Percentiles rank a stretch among this genome's conserved stretches.
These are phyloP conservation scores for Cenopis cana DNA, from an alignment of 2,888 invertebrate genomes.

Conservation along the genomic window DNA sequence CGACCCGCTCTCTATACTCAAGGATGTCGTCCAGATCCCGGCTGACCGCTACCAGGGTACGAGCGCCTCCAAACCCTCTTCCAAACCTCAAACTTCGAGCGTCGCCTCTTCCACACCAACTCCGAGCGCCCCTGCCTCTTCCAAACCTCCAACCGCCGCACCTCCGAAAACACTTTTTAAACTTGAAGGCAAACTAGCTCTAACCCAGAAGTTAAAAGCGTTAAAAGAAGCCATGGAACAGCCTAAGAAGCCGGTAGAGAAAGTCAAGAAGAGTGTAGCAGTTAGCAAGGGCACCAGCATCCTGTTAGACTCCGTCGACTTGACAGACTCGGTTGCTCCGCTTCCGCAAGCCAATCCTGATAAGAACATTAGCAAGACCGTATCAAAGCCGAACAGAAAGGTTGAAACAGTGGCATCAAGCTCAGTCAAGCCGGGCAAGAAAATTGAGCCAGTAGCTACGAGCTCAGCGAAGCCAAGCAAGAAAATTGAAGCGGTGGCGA, in stretches of 20 bases:
- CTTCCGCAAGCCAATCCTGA: conserved; percentile 27
- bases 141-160: conserved; percentile 3
- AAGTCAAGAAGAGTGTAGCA: conserved; percentile 4
- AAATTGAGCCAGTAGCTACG: neutral
- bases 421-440: conserved; percentile 4
- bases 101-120: conserved; percentile 1
- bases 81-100: neutral
- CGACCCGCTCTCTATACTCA: conserved; percentile 65
- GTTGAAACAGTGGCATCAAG: conserved; percentile 19
- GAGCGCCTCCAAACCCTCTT: neutral
- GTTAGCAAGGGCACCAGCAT: neutral
- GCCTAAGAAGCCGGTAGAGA: neutral
- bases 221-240: neutral
- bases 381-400: conserved; percentile 10
- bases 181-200: neutral
- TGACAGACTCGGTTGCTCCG: conserved; percentile 33
- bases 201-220: neutral
- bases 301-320: conserved; percentile 42
- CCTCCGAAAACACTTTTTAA: neutral
- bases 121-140: neutral
- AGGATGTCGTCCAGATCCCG: conserved; percentile 70
- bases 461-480: conserved; percentile 6
- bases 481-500: conserved; percentile 25
- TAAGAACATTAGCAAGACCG: neutral
- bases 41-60: conserved; percentile 51